Evolutionary conservation across 2,888 invertebrate species (phyloP), one percentile per base, ranked within the genome.

Genomic region (Zygogramma bicolorata): DNA sequence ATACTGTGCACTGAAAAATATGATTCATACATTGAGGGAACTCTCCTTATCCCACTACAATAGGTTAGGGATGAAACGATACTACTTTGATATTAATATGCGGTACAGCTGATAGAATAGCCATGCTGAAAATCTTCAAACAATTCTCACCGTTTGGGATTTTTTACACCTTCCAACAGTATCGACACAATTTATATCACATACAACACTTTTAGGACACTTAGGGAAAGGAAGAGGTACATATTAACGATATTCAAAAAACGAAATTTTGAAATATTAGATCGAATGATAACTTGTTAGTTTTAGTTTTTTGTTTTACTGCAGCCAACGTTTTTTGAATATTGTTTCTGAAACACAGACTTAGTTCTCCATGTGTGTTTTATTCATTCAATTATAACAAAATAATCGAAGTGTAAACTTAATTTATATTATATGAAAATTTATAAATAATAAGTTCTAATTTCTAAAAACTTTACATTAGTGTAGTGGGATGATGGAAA

Each of bases 11-110:
- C 65, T 66, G 20, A 58, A 67, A 65, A 72, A 74, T 46, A 71
- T 70, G 71, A 70, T 75, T 71, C 73, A 74, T 75, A 79, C 77
- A 81, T 85, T 87, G 91, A 91, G 92, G 92, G 92, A 92, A 91
- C 90, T 91, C 92, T 92, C 92, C 92, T 92, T 92, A 92, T 92
- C 92, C 92, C 92, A 92, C 91, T 90, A 91, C 91, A 82, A 72
- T 84, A 84, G 84, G 84, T 82, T 80, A 81, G 66, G 74, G 65
- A 62, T 79, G 73, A 76, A 63, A 75, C 34, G 73, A 71, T 77
- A 75, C 77, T 79, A 81, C 77, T 79, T 81, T 79, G 82, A n/a
- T n/a, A n/a, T 84, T 80, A 83, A 83, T 80, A 79, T 78, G 80
- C 79, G 67, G 71, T 77, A 76, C 74, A 80, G 80, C 79, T 74